phyloP scores from a whole-genome alignment of 2,888 invertebrate genomes.

The Phyto melanocephala region DNA sequence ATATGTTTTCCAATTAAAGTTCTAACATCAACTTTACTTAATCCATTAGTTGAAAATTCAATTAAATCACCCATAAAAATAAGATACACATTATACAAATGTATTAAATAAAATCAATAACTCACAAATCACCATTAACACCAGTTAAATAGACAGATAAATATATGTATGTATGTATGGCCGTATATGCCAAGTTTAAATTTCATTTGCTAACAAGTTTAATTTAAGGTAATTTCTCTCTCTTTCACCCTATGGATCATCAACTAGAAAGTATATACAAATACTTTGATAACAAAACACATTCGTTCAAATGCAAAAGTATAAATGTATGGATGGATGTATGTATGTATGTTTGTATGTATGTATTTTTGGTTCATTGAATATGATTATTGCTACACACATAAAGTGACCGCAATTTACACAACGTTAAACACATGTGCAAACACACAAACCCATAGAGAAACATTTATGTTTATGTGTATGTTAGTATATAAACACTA shows the following conservation, averaged over 20 bases:
- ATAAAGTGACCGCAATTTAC: constrained; percentile 61
- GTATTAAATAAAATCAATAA: constrained; percentile 52
- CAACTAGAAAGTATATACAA: background rate
- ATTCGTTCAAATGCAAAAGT: background rate
- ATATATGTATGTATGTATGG: background rate
- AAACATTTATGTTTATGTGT: background rate
- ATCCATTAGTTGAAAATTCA: too few relatives aligned
- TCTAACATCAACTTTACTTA: too few relatives aligned
- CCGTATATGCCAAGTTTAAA: constrained; percentile 35
- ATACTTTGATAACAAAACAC: background rate
- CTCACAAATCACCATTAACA: constrained; percentile 59
- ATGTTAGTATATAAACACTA: background rate
- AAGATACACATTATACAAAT: background rate
- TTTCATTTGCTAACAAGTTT: constrained; percentile 38
- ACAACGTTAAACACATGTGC: constrained; percentile 45
- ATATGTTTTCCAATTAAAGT: too few relatives aligned
- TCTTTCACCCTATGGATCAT: background rate
- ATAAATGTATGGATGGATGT: background rate
- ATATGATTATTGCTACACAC: constrained; percentile 60
- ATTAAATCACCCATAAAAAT: too few relatives aligned
- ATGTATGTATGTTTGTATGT: background rate
- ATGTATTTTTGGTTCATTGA: constrained; percentile 61
- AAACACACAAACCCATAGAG: background rate
- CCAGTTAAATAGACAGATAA: constrained; percentile 39
- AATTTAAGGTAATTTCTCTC: constrained; percentile 19